These are phyloP conservation scores for Drosophila diplacantha DNA, from an alignment of 2,888 invertebrate genomes.

Conservation along the genomic window DNA sequence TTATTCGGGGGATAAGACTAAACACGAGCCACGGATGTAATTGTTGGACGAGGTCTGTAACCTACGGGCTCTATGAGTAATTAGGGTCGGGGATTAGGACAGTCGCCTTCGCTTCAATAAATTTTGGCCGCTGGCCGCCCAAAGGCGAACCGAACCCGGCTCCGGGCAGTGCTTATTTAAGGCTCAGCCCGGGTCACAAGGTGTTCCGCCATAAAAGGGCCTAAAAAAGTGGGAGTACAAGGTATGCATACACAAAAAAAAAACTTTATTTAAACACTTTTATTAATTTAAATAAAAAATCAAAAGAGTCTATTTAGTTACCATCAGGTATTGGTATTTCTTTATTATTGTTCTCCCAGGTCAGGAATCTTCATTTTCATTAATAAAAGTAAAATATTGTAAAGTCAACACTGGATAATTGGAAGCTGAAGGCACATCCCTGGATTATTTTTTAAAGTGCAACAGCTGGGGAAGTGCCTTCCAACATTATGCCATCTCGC, in stretches of 20 bases:
- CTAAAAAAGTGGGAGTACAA: conserved; percentile 4
- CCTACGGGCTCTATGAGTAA: conserved; percentile 58
- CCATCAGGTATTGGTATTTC: background rate
- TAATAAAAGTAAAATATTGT: too few relatives aligned
- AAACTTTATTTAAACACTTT: background rate
- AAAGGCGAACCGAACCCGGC: conserved; percentile 41
- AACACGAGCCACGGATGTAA: conserved; percentile 51
- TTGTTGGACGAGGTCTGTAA: conserved; percentile 55
- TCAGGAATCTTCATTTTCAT: background rate
- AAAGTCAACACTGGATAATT: too few relatives aligned
- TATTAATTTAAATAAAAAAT: background rate
- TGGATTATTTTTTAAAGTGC: conserved; percentile 7
- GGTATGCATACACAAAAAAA: background rate
- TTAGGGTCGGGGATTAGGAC: conserved; percentile 66
- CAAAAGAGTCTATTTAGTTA: background rate
- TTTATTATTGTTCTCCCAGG: background rate
- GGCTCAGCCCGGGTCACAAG: conserved; percentile 45
- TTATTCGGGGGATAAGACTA: conserved; percentile 30
- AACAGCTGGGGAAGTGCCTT: conserved; percentile 27
- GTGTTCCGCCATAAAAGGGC: conserved; percentile 36
- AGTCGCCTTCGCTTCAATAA: conserved; percentile 61
- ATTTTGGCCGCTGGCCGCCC: conserved; percentile 48
- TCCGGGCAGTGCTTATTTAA: conserved; percentile 33
- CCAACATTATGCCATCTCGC: conserved; percentile 59
- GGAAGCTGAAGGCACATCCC: background rate